Evolutionary conservation across 2,888 invertebrate genomes (phyloP).

Genomic region (Coelogynopora nodosa): DNA sequence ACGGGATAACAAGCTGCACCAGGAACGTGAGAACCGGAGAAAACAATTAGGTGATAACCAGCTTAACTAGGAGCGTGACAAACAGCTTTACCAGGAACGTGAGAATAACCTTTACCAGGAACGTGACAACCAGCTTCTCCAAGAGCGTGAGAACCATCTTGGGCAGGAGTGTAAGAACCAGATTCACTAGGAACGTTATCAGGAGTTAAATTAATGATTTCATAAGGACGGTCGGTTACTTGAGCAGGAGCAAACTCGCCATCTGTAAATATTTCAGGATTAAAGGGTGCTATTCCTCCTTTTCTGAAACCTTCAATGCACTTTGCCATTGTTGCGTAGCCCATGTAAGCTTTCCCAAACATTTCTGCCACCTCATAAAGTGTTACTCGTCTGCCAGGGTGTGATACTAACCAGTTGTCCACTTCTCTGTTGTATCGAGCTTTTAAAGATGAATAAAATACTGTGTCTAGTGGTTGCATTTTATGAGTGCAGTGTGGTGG

Average conservation of each 20-base stretch:
- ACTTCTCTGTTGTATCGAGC: not conserved
- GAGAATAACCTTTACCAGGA: no score
- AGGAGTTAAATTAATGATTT: no score
- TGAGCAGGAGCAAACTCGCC: not conserved
- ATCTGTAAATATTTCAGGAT: not conserved
- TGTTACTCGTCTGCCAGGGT: not conserved
- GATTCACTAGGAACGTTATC: no score
- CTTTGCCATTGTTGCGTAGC: not conserved
- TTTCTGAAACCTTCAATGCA: not conserved
- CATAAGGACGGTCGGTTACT: no score
- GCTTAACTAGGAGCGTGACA: no score
- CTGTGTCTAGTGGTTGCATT: not conserved
- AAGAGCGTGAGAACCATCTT: no score
- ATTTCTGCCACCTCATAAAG: not conserved
- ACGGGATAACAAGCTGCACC: no score
- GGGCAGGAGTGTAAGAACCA: no score
- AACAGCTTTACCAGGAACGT: no score
- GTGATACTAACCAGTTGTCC: not conserved
- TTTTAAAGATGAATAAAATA: not conserved
- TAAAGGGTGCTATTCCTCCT: not conserved
- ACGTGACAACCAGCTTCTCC: no score
- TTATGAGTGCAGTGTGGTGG: not conserved
- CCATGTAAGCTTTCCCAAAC: not conserved
- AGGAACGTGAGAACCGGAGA: no score
- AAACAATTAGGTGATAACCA: no score